Conservation (phyloP, 2,888 invertebrate genomes). For the Torymus texanus region DNA sequence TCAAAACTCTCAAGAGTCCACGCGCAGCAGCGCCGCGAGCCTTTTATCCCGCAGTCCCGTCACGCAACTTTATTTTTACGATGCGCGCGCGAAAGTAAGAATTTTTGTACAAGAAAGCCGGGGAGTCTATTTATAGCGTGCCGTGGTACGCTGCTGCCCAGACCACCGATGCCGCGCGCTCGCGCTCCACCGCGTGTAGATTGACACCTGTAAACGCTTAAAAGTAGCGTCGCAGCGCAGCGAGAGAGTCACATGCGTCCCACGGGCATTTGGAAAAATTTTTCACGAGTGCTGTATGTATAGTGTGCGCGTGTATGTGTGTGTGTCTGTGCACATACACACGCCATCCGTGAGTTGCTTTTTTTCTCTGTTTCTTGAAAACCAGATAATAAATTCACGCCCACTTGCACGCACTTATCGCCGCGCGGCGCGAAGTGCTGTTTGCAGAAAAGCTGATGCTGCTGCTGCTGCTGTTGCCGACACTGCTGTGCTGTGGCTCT, state of each 20-base stretch:
- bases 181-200: background rate
- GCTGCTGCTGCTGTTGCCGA: background rate
- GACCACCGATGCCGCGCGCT: background rate
- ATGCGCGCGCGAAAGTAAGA: background rate
- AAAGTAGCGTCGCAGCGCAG: too few relatives aligned
- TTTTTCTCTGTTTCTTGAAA: conserved; percentile 33
- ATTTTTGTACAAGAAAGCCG: background rate
- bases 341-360: background rate
- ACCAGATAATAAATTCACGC: conserved; percentile 50
- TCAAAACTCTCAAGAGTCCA: too few relatives aligned
- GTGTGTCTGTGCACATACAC: too few relatives aligned
- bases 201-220: conserved; percentile 9
- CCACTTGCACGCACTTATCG: conserved; percentile 37
- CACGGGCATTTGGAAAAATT: background rate
- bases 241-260: too few relatives aligned
- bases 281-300: background rate
- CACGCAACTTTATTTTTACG: conserved; percentile 20
- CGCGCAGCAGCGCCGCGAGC: background rate
- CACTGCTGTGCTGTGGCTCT: background rate
- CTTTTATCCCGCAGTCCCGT: background rate
- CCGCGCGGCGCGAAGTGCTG: background rate
- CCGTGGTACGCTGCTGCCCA: background rate
- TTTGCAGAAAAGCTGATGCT: conserved; percentile 16
- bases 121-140: background rate
- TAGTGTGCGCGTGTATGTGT: too few relatives aligned